phyloP scores from a whole-genome alignment of 2,797 vertebrate genomes.

The Danio tinwini region DNA sequence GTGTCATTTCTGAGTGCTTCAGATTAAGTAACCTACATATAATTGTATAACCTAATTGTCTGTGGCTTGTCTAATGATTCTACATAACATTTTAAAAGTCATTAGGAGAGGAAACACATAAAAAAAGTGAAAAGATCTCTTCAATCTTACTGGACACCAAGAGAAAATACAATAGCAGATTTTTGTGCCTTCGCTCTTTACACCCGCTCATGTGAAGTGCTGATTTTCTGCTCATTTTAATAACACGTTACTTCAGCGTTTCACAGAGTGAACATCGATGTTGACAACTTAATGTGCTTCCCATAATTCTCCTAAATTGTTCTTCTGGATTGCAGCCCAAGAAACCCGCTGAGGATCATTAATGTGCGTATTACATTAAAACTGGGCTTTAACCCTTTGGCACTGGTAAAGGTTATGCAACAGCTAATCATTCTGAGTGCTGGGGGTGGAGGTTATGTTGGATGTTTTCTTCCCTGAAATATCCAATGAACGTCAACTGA shows the following conservation, averaged over 20 bases:
- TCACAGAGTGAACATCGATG: slow-evolving; percentile 68
- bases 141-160: slow-evolving; percentile 26
- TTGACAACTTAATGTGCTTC: slow-evolving; percentile 79
- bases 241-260: slow-evolving; percentile 68
- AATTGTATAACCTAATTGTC: slow-evolving; percentile 33
- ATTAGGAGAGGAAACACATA: slow-evolving; percentile 12
- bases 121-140: slow-evolving; percentile 19
- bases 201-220: slow-evolving; percentile 46
- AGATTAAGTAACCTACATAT: slow-evolving; percentile 7
- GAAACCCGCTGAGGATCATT: slow-evolving; percentile 65
- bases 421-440: slow-evolving; percentile 80
- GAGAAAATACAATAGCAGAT: slow-evolving; percentile 32
- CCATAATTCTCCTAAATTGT: slow-evolving; percentile 81
- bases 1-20: no score
- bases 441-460: slow-evolving; percentile 65
- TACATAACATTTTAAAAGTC: slow-evolving; percentile 43
- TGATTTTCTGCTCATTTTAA: slow-evolving; percentile 62
- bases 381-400: slow-evolving; percentile 76
- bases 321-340: slow-evolving; percentile 77
- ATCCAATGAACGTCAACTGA: slow-evolving; percentile 54
- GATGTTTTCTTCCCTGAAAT: slow-evolving; percentile 64
- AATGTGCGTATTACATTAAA: slow-evolving; percentile 77
- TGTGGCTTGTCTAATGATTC: slow-evolving; percentile 43
- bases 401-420: slow-evolving; percentile 74
- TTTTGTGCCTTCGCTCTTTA: slow-evolving; percentile 41